Evolutionary conservation across 2,888 invertebrate genomes (phyloP).

Genomic region (Parthenolecanium corni): DNA sequence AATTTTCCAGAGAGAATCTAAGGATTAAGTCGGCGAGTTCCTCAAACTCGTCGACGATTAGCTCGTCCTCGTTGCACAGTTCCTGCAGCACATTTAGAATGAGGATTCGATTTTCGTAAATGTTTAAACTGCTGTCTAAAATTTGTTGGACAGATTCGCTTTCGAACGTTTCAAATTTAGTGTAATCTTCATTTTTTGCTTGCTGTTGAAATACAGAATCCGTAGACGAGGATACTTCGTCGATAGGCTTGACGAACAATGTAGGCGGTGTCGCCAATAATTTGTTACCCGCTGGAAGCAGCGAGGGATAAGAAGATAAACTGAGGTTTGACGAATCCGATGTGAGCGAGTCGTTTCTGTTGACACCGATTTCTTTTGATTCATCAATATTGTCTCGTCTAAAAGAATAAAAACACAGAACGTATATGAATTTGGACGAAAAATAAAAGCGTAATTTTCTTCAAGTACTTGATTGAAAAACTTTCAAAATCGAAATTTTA

Average conservation of each 20-base stretch:
- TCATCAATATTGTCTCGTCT: too few species aligned
- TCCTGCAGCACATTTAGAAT: constrained; percentile 5
- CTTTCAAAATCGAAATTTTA: too few species aligned
- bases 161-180: constrained; percentile 6
- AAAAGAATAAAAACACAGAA: too few species aligned
- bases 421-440: too few species aligned
- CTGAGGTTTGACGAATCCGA: constrained; percentile 9
- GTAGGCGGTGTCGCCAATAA: not conserved
- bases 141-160: constrained; percentile 2
- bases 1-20: constrained; percentile 48
- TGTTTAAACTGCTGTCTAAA: constrained; percentile 2
- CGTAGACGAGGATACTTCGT: constrained; percentile 3
- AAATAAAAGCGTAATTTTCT: too few species aligned
- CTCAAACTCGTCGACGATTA: constrained; percentile 20
- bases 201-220: constrained; percentile 4
- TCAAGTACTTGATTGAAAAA: too few species aligned
- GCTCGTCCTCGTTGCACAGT: constrained; percentile 6
- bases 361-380: too few species aligned
- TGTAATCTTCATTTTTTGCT: not conserved
- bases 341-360: not conserved
- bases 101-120: constrained; percentile 7
- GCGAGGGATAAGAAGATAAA: not conserved
- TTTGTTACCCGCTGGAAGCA: not conserved
- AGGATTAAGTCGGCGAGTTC: constrained; percentile 46
- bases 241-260: constrained; percentile 1